Percentiles rank a stretch among this genome's conserved stretches.
Evolutionary conservation across 2,113 vertebrate species (phyloP).

Genomic region (Otolemur garnettii): DNA sequence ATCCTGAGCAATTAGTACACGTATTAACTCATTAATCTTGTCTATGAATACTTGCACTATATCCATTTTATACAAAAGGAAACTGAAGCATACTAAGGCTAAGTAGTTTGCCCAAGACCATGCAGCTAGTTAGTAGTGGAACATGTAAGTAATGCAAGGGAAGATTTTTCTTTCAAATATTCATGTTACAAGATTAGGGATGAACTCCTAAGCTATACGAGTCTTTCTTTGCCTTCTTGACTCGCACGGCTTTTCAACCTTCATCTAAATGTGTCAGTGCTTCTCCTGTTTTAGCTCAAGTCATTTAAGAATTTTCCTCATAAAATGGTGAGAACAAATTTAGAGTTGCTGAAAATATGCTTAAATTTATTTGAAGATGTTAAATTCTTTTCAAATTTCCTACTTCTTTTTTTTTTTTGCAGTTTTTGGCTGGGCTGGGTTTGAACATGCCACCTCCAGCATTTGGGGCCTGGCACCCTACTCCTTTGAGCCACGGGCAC

Average conservation of each 20-base stretch:
- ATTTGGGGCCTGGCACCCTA: too few relatives aligned
- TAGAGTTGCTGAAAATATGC: background rate
- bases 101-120: background rate
- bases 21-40: background rate
- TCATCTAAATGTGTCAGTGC: background rate
- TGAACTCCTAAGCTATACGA: background rate
- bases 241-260: background rate
- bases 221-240: background rate
- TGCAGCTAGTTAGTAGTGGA: background rate
- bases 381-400: background rate
- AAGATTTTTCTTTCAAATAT: background rate
- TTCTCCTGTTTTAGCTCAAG: background rate
- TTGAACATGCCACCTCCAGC: too few relatives aligned
- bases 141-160: background rate
- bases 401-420: background rate
- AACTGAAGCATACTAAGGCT: background rate
- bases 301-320: background rate
- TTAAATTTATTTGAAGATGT: background rate
- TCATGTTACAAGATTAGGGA: background rate
- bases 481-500: too few relatives aligned
- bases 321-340: background rate
- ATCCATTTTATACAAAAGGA: background rate
- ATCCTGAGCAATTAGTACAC: background rate
- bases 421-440: too few relatives aligned
- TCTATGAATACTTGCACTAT: background rate